These are phyloP conservation scores for Plestiodon gilberti DNA, from an alignment of 2,113 vertebrate genomes.

Conservation along the genomic window DNA sequence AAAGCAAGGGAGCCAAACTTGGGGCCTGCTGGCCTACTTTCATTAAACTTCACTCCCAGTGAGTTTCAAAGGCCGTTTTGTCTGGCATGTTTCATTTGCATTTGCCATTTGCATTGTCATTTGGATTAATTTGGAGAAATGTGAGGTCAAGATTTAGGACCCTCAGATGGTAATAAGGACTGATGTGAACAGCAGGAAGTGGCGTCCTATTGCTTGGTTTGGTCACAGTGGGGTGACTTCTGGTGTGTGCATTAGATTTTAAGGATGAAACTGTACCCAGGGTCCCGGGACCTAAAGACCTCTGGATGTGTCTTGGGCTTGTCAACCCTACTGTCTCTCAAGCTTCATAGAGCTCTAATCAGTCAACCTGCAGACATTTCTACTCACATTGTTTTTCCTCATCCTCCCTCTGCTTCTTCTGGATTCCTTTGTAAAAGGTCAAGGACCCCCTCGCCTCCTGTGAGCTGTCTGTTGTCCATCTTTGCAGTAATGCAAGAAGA, in stretches of 20 bases:
- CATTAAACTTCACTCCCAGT: background rate
- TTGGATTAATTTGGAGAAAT: background rate
- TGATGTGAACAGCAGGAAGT: conserved; percentile 33
- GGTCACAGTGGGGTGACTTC: accelerated
- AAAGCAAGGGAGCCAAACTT: background rate
- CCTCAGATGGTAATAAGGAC: conserved; percentile 12
- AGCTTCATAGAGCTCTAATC: background rate
- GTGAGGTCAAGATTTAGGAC: background rate
- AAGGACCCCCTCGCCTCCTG: background rate
- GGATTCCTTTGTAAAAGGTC: background rate
- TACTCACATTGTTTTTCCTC: background rate
- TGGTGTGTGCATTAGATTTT: background rate
- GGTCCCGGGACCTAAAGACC: background rate
- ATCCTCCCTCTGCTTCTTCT: background rate
- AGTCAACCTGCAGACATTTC: background rate
- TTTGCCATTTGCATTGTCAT: accelerated
- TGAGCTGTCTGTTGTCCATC: background rate
- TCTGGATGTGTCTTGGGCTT: background rate
- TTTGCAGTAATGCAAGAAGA: background rate
- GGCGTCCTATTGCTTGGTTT: background rate
- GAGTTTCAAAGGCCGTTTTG: conserved; percentile 8
- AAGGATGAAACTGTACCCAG: background rate
- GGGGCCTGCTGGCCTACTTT: background rate
- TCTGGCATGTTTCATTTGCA: background rate
- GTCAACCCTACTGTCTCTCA: background rate